phyloP scores from a whole-genome alignment of 2,888 invertebrate genomes.

The Perdita meconis region DNA sequence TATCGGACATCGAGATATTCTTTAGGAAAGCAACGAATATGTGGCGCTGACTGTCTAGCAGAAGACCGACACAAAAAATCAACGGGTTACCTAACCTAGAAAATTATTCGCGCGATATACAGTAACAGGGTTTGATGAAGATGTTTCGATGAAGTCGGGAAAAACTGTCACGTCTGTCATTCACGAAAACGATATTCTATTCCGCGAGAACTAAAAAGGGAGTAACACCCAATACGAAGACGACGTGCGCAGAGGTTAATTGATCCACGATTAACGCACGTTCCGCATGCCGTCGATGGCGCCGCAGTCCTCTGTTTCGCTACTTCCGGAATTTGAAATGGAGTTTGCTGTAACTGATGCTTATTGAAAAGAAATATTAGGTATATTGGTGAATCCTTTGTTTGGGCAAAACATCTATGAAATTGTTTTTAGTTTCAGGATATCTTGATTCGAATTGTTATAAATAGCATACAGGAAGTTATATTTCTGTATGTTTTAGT shows the following conservation, averaged over 20 bases:
- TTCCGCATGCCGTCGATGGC: constrained; percentile 24
- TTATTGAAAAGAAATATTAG: not conserved
- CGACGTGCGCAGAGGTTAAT: constrained; percentile 62
- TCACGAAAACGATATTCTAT: not conserved
- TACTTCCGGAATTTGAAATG: constrained; percentile 61
- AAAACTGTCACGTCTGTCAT: not conserved
- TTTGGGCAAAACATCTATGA: not conserved
- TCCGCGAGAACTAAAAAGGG: not conserved
- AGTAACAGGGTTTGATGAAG: not conserved
- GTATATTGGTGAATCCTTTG: not conserved
- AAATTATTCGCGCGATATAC: not conserved
- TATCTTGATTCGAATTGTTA: too few species aligned
- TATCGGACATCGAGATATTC: constrained; percentile 7
- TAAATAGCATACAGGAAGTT: too few species aligned
- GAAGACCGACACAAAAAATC: constrained; percentile 61
- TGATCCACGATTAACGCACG: constrained; percentile 17
- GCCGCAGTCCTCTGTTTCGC: not conserved
- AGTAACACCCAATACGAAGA: not conserved
- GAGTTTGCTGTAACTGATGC: not conserved
- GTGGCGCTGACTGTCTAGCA: constrained; percentile 67
- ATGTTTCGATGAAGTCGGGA: not conserved
- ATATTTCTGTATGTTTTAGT: too few species aligned
- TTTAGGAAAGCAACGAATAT: constrained; percentile 6
- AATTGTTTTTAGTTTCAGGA: not conserved
- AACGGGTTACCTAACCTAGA: constrained; percentile 60